Conservation (phyloP, 2,797 vertebrate genomes). For the Tamandua tetradactyla region DNA sequence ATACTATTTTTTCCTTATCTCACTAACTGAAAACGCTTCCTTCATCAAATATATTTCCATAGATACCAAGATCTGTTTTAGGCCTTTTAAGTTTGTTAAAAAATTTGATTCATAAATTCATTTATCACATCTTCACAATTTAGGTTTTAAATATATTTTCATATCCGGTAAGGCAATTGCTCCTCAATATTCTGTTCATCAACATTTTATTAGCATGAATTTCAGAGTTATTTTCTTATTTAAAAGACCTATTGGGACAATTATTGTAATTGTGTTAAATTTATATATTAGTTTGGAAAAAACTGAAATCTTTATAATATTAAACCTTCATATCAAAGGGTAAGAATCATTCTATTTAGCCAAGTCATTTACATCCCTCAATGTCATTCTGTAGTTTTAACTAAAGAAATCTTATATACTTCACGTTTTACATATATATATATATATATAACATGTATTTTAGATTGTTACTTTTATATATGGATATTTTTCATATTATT, state of each 20-base stretch:
- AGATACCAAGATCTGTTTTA: neutral
- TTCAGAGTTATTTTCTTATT: neutral
- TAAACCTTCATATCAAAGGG: neutral
- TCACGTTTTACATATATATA: no score
- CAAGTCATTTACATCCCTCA: neutral
- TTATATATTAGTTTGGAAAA: neutral
- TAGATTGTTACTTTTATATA: neutral
- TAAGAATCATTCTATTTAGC: neutral
- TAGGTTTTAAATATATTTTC: neutral
- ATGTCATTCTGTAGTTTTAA: neutral
- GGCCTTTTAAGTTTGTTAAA: neutral
- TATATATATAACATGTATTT: neutral
- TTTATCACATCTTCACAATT: neutral
- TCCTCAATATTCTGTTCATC: neutral
- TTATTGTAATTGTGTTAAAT: neutral
- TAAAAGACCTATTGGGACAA: neutral
- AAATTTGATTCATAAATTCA: neutral
- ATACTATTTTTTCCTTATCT: neutral
- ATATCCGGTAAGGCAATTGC: neutral
- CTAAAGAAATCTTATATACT: neutral
- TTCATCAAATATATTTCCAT: neutral
- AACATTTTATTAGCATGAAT: neutral
- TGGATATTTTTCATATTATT: neutral
- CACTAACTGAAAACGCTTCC: neutral
- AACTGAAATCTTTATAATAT: neutral